phyloP scores from a whole-genome alignment of 2,797 vertebrate species.

The Cryptoprocta ferox region DNA sequence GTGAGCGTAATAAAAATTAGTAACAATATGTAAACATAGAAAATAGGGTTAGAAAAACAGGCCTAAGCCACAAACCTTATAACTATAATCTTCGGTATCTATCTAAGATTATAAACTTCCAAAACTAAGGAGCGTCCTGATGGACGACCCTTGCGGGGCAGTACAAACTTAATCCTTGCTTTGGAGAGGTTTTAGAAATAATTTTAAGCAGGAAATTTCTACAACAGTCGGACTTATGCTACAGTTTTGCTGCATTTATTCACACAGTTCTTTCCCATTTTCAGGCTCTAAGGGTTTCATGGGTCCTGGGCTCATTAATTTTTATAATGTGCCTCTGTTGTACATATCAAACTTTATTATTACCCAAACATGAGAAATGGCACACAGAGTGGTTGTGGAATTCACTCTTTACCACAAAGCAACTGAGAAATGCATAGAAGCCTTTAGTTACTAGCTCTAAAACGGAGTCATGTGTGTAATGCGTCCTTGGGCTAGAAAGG shows the following conservation, averaged over 20 bases:
- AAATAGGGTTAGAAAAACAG: conserved; percentile 8
- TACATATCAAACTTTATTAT: neutral
- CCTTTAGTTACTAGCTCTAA: neutral
- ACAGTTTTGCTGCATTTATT: neutral
- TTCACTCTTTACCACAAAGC: neutral
- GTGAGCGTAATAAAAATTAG: conserved; percentile 22
- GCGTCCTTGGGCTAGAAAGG: neutral
- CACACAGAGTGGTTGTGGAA: neutral
- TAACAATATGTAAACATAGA: neutral
- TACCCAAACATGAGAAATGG: neutral
- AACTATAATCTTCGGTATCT: neutral
- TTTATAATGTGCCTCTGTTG: neutral
- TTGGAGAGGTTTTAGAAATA: neutral
- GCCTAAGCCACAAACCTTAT: neutral
- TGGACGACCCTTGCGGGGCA: neutral
- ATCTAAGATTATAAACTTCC: neutral
- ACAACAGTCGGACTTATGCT: neutral
- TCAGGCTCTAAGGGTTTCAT: neutral
- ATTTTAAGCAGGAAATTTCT: neutral
- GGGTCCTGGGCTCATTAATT: neutral
- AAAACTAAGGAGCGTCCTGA: neutral
- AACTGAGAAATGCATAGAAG: neutral
- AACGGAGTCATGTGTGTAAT: neutral
- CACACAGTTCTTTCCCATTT: neutral
- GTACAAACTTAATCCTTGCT: neutral